Conservation (phyloP, 2,888 invertebrate genomes). For the Enchytraeus crypticus region DNA sequence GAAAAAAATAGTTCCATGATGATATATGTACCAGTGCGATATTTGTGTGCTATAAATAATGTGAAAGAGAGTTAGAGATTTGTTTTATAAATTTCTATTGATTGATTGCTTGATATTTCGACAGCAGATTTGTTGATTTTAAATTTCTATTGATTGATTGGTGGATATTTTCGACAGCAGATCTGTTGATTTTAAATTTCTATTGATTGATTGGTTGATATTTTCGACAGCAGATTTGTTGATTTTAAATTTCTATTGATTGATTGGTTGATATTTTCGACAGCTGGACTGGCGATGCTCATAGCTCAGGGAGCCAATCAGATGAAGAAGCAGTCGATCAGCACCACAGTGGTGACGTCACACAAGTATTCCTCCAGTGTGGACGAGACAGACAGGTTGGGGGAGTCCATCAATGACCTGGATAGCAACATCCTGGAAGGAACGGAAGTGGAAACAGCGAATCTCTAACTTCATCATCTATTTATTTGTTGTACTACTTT, state of each 20-base stretch:
- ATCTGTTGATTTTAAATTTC: too few relatives aligned
- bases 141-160: too few relatives aligned
- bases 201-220: neutral
- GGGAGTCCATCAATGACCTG: conserved; percentile 16
- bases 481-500: neutral
- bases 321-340: neutral
- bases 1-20: too few relatives aligned
- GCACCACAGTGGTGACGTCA: too few relatives aligned
- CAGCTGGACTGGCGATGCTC: conserved; percentile 27
- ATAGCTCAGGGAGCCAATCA: conserved; percentile 20
- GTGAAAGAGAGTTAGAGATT: too few relatives aligned
- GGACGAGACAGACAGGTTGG: neutral
- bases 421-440: conserved; percentile 18
- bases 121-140: too few relatives aligned
- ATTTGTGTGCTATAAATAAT: too few relatives aligned
- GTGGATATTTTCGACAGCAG: neutral
- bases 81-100: too few relatives aligned
- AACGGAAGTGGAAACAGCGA: conserved; percentile 18
- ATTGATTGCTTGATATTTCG: too few relatives aligned
- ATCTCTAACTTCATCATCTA: conserved; percentile 8
- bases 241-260: too few relatives aligned
- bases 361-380: too few relatives aligned
- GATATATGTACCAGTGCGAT: too few relatives aligned
- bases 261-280: neutral
- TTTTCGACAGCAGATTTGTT: conserved; percentile 23